Conservation (phyloP, 2,888 invertebrate species). For the Hydroisotoma schaefferi region DNA sequence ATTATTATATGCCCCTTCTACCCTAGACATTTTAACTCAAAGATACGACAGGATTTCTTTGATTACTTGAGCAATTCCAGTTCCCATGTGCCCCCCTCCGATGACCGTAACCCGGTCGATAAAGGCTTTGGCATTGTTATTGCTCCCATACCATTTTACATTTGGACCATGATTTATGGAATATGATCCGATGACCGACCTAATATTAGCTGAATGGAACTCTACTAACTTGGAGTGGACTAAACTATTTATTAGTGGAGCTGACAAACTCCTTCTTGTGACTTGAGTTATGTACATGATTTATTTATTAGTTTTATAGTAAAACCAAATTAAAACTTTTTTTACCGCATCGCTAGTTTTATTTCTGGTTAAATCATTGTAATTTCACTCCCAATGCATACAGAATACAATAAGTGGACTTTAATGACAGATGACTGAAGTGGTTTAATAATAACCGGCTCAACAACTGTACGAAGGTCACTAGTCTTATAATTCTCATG, state of each 20-base stretch:
- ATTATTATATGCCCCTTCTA: background rate
- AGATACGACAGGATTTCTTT: slow-evolving; percentile 1
- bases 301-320: background rate
- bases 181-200: background rate
- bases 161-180: background rate
- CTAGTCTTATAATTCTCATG: too few species aligned
- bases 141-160: background rate
- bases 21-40: too few species aligned
- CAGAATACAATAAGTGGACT: background rate
- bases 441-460: too few species aligned
- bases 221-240: background rate
- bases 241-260: background rate
- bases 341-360: background rate
- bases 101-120: slow-evolving; percentile 25
- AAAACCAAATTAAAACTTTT: background rate
- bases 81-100: slow-evolving; percentile 39
- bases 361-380: background rate
- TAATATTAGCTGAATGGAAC: background rate
- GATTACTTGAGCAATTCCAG: slow-evolving; percentile 33
- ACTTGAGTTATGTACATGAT: too few species aligned
- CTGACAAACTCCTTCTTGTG: too few species aligned
- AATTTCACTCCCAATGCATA: background rate
- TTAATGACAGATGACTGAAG: background rate
- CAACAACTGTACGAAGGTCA: slow-evolving; percentile 1
- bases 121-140: slow-evolving; percentile 10